Percentiles rank a stretch among this genome's conserved stretches.
phyloP scores from a whole-genome alignment of 30 jellyfish, hydroid and myxozoan species.

The Pseudorhiza aurosa region DNA sequence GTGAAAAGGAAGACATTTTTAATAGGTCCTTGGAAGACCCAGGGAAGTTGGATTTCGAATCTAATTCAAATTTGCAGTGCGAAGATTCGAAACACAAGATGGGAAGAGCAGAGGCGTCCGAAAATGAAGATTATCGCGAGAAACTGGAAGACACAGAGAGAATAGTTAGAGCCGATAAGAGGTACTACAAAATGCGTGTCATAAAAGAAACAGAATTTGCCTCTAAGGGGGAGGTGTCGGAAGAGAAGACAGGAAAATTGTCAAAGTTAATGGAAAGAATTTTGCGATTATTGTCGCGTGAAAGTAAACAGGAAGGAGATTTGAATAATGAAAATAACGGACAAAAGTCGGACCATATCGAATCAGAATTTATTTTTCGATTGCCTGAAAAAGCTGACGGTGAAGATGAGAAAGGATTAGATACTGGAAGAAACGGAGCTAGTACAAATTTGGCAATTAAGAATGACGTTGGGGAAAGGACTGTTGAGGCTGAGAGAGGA shows the following conservation, averaged over 20 bases:
- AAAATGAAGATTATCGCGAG: neutral
- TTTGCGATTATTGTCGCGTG: neutral
- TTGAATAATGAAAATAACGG: neutral
- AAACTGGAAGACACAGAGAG: neutral
- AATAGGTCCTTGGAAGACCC: no score
- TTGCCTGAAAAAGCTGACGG: neutral
- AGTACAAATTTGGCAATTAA: no score
- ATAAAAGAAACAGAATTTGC: neutral
- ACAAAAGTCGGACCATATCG: neutral
- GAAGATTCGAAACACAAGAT: neutral
- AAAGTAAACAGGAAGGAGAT: neutral
- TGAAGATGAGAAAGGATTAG: neutral
- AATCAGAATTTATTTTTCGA: neutral
- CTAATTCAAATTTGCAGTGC: no score
- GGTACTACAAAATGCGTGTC: neutral
- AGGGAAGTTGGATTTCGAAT: no score
- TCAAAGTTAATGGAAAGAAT: neutral
- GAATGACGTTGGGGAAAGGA: no score
- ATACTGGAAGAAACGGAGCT: no score
- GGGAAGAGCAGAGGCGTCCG: neutral
- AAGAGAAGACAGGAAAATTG: neutral
- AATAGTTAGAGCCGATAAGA: neutral
- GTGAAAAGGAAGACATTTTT: neutral
- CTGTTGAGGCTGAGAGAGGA: no score
- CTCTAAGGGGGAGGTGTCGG: neutral